Base-by-base conservation (phyloP, 1,140 invertebrate species). In the Drosophila persimilis region DNA sequence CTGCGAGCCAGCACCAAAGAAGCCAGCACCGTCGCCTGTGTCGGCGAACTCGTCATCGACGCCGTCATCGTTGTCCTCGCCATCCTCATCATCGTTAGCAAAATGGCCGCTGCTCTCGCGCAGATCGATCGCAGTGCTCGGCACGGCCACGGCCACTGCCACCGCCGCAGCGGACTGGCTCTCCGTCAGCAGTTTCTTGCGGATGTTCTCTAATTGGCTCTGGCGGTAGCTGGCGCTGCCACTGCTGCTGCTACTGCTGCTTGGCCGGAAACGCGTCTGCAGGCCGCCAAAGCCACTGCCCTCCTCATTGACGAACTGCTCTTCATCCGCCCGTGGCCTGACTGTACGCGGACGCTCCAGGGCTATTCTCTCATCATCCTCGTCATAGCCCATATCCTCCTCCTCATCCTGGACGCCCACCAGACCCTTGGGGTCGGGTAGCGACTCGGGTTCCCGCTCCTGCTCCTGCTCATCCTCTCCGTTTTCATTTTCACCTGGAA, bases 31-130 rank as follows among this genome's bases (percentile, higher is more conserved):
- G 41, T 88, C 80, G 24, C 57, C 78, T 67, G 78, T 84, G 58
- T 80, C 86, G 76, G 81, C 22, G 63, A 75, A 83, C 51, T 85
- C 80, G 73, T 90, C 85, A 69, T 90, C 89, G 73, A 79, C 80
- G n/a, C 81, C 84, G 70, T 90, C 86, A 84, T 88, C 88, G 73
- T 83, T 83, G 50, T 89, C 85, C 69, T 85, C 85, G 77, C 84
- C 85, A 89, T 89, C 85, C 77, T 85, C 85, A 67, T 89, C 85
- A 90, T 91, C 89, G 90, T 91, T 91, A 80, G 86, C 90, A 90
- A 91, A 91, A 88, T 90, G 88, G 83, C 89, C 90, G 75, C 90
- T 91, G 83, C 89, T 90, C 90, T 91, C 90, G 71, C 89, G 89
- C 83, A 88, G 76, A 83, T 90, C 89, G 69, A 83, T 81, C 73